Evolutionary conservation across 2,888 invertebrate species (phyloP).

Genomic region (Tillus elongatus): DNA sequence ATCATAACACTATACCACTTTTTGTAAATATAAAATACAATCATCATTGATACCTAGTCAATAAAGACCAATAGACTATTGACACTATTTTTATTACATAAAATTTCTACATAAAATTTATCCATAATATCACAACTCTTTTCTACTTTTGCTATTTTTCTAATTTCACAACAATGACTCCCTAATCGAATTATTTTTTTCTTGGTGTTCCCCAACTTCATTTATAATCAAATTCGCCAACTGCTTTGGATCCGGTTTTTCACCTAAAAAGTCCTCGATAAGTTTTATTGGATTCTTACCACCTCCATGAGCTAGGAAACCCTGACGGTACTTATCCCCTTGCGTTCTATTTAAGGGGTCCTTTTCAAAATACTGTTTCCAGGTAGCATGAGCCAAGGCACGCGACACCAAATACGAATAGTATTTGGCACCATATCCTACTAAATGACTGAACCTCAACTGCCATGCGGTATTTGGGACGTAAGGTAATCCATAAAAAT

Average conservation of each 20-base stretch:
- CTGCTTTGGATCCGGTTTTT: slow-evolving; percentile 63
- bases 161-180: too few species aligned
- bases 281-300: slow-evolving; percentile 72
- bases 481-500: slow-evolving; percentile 80
- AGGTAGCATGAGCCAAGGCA: slow-evolving; percentile 86
- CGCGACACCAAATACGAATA: slow-evolving; percentile 95
- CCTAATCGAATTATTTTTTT: too few species aligned
- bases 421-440: slow-evolving; percentile 98
- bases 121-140: too few species aligned
- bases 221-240: slow-evolving; percentile 73
- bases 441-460: slow-evolving; percentile 88
- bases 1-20: too few species aligned
- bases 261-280: slow-evolving; percentile 68
- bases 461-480: slow-evolving; percentile 94
- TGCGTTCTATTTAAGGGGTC: slow-evolving; percentile 69
- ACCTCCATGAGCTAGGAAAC: slow-evolving; percentile 80
- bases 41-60: too few species aligned
- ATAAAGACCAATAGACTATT: too few species aligned
- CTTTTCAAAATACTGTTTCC: slow-evolving; percentile 75
- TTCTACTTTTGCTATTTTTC: too few species aligned
- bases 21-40: too few species aligned
- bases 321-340: slow-evolving; percentile 68
- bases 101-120: too few species aligned
- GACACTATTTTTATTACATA: too few species aligned
- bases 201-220: slow-evolving; percentile 52